A percentile compares a stretch with the other conserved stretches of the same genome.
Evolutionary conservation across 2,113 vertebrate genomes (phyloP).

Genomic region (Marmota monax): DNA sequence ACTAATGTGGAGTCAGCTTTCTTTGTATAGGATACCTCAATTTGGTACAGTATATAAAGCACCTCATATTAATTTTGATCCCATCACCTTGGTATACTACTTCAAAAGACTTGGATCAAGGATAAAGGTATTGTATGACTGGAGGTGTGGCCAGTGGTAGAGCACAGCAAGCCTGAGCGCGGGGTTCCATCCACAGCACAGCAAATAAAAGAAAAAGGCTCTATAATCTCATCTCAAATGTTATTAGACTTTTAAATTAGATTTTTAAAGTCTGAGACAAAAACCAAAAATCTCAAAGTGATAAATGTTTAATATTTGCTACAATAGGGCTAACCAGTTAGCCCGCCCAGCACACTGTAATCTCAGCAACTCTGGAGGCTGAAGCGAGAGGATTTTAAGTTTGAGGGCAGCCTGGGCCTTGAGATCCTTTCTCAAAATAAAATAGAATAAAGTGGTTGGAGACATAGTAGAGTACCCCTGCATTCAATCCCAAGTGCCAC

Average conservation of each 20-base stretch:
- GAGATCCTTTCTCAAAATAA: background rate
- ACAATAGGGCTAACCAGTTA: slow-evolving; percentile 57
- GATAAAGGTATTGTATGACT: slow-evolving; percentile 48
- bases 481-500: background rate
- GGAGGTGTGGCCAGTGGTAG: background rate
- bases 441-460: background rate
- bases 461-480: too few relatives aligned
- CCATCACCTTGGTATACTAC: slow-evolving; percentile 59
- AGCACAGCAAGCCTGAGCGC: background rate
- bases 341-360: background rate
- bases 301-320: slow-evolving; percentile 48
- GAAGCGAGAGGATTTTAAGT: background rate
- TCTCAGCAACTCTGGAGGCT: background rate
- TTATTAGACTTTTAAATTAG: background rate
- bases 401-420: background rate
- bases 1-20: slow-evolving; percentile 18
- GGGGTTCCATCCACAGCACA: background rate
- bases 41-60: background rate
- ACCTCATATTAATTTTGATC: background rate
- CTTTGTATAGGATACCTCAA: background rate
- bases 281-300: slow-evolving; percentile 54
- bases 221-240: slow-evolving; percentile 76
- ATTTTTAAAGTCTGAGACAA: slow-evolving; percentile 59
- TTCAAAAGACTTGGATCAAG: slow-evolving; percentile 67
- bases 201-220: slow-evolving; percentile 45